phyloP scores from a whole-genome alignment of 37 sponge, comb jelly and placozoan species.

The Bolinopsis microptera region DNA sequence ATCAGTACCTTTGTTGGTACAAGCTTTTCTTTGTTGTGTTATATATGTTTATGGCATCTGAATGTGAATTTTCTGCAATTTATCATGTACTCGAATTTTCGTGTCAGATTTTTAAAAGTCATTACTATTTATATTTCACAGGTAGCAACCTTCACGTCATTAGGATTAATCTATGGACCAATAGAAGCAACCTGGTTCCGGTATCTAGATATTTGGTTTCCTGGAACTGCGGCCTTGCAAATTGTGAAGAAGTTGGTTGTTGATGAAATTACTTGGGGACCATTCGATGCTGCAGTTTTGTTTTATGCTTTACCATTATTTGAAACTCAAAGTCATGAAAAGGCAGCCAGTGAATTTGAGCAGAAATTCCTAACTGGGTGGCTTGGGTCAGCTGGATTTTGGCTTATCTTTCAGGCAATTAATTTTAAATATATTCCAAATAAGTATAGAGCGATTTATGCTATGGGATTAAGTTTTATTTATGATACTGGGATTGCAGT shows the following conservation, averaged over 20 bases:
- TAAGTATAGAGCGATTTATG: conserved; percentile 17
- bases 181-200: not conserved
- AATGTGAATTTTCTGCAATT: no score
- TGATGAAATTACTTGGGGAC: conserved; percentile 51
- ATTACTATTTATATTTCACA: no score
- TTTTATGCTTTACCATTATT: not conserved
- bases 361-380: conserved; percentile 10
- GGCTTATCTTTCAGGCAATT: conserved; percentile 44
- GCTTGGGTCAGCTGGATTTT: conserved; percentile 45
- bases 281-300: not conserved
- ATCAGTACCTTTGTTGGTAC: no score
- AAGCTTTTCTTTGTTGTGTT: no score
- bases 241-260: conserved; percentile 22
- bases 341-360: not conserved
- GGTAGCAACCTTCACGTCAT: not conserved
- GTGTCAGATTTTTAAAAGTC: no score
- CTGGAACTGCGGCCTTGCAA: not conserved
- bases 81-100: no score
- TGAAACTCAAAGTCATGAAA: not conserved
- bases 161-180: not conserved
- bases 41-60: no score
- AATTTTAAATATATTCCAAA: conserved; percentile 36
- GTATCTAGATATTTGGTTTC: conserved; percentile 18
- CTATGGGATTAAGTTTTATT: not conserved
- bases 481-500: conserved; percentile 12